phyloP scores from a whole-genome alignment of 2,113 vertebrate species.

The Rana temporaria region DNA sequence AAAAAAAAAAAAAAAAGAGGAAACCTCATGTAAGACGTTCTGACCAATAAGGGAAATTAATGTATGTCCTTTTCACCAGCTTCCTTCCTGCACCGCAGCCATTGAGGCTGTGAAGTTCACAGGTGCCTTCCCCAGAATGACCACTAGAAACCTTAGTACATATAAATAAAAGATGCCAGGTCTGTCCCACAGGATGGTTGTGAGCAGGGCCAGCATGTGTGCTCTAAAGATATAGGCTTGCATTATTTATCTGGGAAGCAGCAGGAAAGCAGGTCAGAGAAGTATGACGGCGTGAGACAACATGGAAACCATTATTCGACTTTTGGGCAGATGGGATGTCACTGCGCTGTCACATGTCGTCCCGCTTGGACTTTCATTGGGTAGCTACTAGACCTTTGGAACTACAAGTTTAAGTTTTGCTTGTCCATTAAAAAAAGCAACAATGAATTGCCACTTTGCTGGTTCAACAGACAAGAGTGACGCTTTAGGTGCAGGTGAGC shows the following conservation, averaged over 20 bases:
- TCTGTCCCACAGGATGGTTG: background rate
- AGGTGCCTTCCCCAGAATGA: background rate
- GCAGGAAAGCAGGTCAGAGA: conserved; percentile 40
- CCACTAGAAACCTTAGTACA: conserved; percentile 42
- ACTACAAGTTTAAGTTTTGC: too few relatives aligned
- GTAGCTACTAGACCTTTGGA: too few relatives aligned
- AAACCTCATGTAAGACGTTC: too few relatives aligned
- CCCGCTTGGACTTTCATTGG: too few relatives aligned
- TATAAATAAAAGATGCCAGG: conserved; percentile 35
- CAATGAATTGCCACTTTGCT: too few relatives aligned
- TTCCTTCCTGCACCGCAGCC: background rate
- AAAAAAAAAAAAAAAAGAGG: too few relatives aligned
- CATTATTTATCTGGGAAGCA: conserved; percentile 50
- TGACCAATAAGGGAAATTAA: too few relatives aligned
- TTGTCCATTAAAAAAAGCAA: too few relatives aligned
- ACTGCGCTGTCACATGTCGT: too few relatives aligned
- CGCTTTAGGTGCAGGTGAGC: too few relatives aligned
- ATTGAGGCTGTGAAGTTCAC: background rate
- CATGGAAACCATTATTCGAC: background rate
- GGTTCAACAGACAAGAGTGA: too few relatives aligned
- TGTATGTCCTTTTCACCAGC: background rate
- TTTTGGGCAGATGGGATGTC: background rate
- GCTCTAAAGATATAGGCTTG: background rate
- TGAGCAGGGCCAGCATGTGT: background rate
- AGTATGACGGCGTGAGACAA: background rate